Conservation (phyloP, 1,140 invertebrate species). For the Hetaerina americana region DNA sequence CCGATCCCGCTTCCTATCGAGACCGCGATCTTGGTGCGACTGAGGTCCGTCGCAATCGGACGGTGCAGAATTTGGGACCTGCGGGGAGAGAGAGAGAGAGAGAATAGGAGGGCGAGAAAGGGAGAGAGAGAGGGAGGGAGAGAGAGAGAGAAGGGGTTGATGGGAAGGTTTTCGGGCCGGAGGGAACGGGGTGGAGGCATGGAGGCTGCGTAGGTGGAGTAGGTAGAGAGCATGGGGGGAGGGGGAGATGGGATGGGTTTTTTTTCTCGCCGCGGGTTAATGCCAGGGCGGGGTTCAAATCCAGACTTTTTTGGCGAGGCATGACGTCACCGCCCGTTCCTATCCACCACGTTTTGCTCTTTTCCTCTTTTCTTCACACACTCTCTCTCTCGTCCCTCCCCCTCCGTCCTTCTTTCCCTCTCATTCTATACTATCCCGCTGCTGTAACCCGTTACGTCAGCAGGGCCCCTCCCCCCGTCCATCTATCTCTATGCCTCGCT, state of each 20-base stretch:
- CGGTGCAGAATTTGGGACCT: not conserved
- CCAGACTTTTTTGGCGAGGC: not conserved
- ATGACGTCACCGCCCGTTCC: no score
- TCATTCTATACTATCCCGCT: not conserved
- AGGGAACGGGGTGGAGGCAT: not conserved
- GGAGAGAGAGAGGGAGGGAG: not conserved
- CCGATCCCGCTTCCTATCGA: not conserved
- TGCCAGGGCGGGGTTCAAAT: not conserved
- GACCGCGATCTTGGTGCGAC: not conserved
- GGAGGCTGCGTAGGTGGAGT: no score
- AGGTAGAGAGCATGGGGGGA: no score
- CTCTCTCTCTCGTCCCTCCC: no score
- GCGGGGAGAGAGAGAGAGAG: not conserved
- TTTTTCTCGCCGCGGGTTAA: not conserved
- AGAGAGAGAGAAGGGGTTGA: not conserved
- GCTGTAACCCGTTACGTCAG: not conserved
- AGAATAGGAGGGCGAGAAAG: not conserved
- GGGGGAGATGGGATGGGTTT: not conserved
- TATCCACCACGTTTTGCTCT: no score
- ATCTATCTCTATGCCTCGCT: not conserved
- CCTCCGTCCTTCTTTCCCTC: not conserved
- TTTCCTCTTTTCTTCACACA: no score
- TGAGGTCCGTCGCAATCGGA: not conserved
- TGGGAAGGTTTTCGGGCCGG: not conserved
- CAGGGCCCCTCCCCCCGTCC: not conserved